Base-by-base conservation (phyloP, 2,113 vertebrate genomes). In the Danionella cerebrum region DNA sequence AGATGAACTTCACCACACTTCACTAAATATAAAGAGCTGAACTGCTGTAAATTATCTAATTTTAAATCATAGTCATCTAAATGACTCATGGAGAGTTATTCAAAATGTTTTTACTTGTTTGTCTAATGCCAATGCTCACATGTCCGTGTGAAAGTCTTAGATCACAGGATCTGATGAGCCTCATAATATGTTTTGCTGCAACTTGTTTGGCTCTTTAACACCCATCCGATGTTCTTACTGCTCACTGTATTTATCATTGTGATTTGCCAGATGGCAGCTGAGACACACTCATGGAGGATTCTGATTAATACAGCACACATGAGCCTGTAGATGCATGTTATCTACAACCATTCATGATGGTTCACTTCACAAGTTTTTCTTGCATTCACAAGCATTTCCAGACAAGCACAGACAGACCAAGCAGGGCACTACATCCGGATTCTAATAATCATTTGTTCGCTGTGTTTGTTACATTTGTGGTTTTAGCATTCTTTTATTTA, bases 321-420 rank as follows among this genome's bases (percentile, higher is more conserved):
- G 14, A 35, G 31, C 52, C 5, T 67, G 65, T 29, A 53, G 51
- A 54, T 54, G 22, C 25, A 44, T 24, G 51, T 44, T 31, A 22
- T 39, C 18, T 42, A 35, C 45, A 53, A 14, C 11, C 35, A 12
- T 44, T 67, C 27, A 24, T 42, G 14, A 59, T 42, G 22, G 47
- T 42, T 2, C 36, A 42, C 25, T 18, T 41, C 38, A 24, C 33
- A 38, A 13, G 25, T 9, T 65, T 53, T 47, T 16, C 31, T 21
- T 3, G 18, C 14, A 2, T 12, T 45, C 11, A 6, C n/a, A 63
- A 44, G 47, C 25, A 6, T 24, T 72, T 66, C 11, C 68, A 51
- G 44, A 50, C 60, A 64, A 35, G 45, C 16, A 64, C 44, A 64
- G 27, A 31, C 45, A 64, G 13, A 64, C 55, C 38, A 27, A 24